phyloP scores from a whole-genome alignment of 2,113 vertebrate genomes.

The Ranitomeya variabilis region DNA sequence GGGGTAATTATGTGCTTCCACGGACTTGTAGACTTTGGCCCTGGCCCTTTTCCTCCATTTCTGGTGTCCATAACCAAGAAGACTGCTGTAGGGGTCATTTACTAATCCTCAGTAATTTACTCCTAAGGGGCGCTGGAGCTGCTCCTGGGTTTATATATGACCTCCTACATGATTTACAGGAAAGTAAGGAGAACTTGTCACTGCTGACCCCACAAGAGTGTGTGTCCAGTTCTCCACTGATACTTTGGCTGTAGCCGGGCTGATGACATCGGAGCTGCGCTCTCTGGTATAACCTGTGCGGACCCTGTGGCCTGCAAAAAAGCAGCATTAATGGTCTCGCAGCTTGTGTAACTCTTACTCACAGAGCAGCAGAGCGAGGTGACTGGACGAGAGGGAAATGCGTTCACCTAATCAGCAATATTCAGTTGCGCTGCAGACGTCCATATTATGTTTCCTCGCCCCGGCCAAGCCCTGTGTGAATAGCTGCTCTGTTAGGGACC shows the following conservation, averaged over 20 bases:
- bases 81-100: too few relatives aligned
- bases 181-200: background rate
- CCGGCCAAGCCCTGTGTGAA: constrained; percentile 40
- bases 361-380: background rate
- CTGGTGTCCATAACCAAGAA: too few relatives aligned
- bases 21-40: too few relatives aligned
- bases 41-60: too few relatives aligned
- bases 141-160: too few relatives aligned
- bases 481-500: constrained; percentile 30
- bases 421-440: constrained; percentile 2
- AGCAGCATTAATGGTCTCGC: background rate
- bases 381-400: constrained; percentile 5
- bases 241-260: background rate
- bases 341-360: constrained; percentile 17
- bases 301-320: background rate
- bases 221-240: background rate
- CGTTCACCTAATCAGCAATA: constrained; percentile 29
- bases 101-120: too few relatives aligned
- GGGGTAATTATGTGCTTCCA: too few relatives aligned
- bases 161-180: too few relatives aligned
- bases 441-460: constrained; percentile 18
- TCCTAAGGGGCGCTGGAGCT: too few relatives aligned
- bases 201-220: background rate
- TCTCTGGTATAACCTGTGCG: background rate
- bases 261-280: background rate